Evolutionary conservation across 2,888 invertebrate species (phyloP), one percentile per base, ranked within the genome.

Genomic region (Drosophila birchii): DNA sequence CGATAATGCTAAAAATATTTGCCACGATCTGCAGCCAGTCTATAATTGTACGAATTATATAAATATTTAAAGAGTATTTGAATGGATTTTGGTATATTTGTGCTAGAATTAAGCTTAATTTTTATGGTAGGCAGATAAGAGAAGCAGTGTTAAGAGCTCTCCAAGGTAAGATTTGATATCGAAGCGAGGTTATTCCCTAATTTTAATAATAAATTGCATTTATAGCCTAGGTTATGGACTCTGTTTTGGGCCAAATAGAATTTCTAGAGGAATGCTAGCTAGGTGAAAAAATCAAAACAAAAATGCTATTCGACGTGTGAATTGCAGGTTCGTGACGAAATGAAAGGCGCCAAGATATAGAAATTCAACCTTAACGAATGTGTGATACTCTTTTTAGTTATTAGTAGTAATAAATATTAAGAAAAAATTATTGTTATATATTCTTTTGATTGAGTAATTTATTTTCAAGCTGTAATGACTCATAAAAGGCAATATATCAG

Each of bases 21-120:
- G 58, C 51, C 57, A 39, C 59, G 66, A 69, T 77, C 63, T 63
- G 69, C 62, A 64, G 62, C 53, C 64, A 57, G 74, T 68, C 85
- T 86, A 81, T 72, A 79, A 76, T 79, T 84, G 76, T 78, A 78
- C 78, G 55, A 76, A 71, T 78, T 78, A 66, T 75, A 81, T 84
- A 83, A 83, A 83, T 86, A 84, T 86, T 83, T 81, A 69, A 38
- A 67, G 38, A 57, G 71, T 55, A 75, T 64, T 78, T 69, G 29
- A 34, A 41, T 34, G 36, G 45, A 56, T 54, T 58, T 59, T 36
- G 44, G 55, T 49, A 36, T 34, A 58, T 62, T 71, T 68, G 63
- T 41, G 53, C 45, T 67, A n/a, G 55, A 44, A 79, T 86, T 81
- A 78, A 78, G 76, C 79, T 78, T 70, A 78, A 79, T 66, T 76